Base-by-base conservation (phyloP, 2,888 invertebrate genomes). In the Lepidochitona cinerea region DNA sequence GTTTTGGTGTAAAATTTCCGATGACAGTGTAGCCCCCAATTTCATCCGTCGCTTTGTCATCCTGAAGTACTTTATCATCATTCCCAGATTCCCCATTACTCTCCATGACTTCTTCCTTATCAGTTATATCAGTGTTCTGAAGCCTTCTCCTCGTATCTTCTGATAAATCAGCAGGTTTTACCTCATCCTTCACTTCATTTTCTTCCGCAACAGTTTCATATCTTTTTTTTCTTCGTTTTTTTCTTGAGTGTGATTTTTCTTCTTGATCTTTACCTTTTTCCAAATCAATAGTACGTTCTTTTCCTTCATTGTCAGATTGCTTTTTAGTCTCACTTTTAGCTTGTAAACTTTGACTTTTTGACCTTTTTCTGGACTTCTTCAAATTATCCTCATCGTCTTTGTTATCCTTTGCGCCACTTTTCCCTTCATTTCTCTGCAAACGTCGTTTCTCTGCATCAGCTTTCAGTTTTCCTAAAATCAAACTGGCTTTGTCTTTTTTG, bases 11-110 rank as follows among this genome's bases (percentile, higher is more conserved):
- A 83, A 93, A 93, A 72, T 91, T 92, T 6, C 95, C 95, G 68
- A 96, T 92, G 29, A 95, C 92, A 84, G 94, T 94, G 84, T 94
- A 95, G 32, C 92, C 92, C 81, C 88, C 88, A 59, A 86, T 73
- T 73, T 85, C 85, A 74, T 77, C 75, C 6, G 81, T 78, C 12
- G 74, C 79, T 53, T 82, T 81, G 14, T 69, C 68, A 2, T 18
- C 52, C 23, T 89, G 79, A 73, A 92, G n/a, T n/a, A n/a, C n/a
- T n/a, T n/a, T n/a, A n/a, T n/a, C n/a, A n/a, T n/a, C n/a, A n/a
- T n/a, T n/a, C n/a, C n/a, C n/a, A n/a, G n/a, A n/a, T n/a, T n/a
- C n/a, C n/a, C n/a, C 89, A 74, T 91, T 89, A 53, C 86, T 84
- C 66, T 92, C 92, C 93, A 93, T 72, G 32, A 53, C 23, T n/a